These are phyloP conservation scores for Drosophila subobscura DNA, from an alignment of 1,140 invertebrate species.

Conservation along the genomic window DNA sequence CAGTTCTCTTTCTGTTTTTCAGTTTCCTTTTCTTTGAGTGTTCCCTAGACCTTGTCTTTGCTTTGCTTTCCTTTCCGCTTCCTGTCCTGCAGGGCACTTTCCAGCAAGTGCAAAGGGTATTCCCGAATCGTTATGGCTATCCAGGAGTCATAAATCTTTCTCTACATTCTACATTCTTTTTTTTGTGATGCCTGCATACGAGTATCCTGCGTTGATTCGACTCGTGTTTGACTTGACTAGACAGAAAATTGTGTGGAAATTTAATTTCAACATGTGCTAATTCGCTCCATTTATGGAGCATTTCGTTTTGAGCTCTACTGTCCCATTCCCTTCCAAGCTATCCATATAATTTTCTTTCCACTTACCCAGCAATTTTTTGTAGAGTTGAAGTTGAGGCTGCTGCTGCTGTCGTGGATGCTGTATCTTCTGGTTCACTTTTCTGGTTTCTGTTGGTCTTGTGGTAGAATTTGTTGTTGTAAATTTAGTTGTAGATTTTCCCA, in stretches of 20 bases:
- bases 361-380: constrained; percentile 62
- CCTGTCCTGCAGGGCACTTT: background rate
- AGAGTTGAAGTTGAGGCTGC: constrained; percentile 26
- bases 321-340: no score
- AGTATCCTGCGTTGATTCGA: constrained; percentile 11
- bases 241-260: constrained; percentile 45
- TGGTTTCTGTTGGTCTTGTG: constrained; percentile 21
- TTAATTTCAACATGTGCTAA: constrained; percentile 48
- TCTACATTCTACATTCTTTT: background rate
- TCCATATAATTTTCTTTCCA: constrained; percentile 23
- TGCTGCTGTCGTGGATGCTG: constrained; percentile 27
- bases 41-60: no score
- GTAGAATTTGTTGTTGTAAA: constrained; percentile 21
- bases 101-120: constrained; percentile 8
- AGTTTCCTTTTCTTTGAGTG: background rate
- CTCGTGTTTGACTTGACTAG: constrained; percentile 14
- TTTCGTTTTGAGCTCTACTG: background rate
- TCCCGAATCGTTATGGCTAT: background rate
- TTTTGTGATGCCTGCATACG: background rate
- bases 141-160: constrained; percentile 7
- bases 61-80: no score
- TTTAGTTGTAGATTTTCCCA: constrained; percentile 22
- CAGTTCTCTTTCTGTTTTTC: constrained; percentile 3
- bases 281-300: constrained; percentile 19
- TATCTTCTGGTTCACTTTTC: constrained; percentile 23